A percentile compares a stretch with the other conserved stretches of the same genome.
Conservation (phyloP, 2,888 invertebrate genomes). For the Ellobium chinense region DNA sequence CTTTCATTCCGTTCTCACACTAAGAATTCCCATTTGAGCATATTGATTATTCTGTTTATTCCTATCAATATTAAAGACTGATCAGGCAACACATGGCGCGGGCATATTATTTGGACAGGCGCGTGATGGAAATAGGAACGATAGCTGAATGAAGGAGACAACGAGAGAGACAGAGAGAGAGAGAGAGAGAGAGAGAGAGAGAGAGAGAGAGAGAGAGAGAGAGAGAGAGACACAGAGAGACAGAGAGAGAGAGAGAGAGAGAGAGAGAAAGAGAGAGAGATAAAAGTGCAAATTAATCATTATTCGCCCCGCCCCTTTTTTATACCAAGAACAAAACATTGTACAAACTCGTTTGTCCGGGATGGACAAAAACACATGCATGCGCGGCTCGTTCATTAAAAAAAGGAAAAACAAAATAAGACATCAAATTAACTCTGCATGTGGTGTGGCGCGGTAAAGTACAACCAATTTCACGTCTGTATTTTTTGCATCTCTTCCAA, state of each 20-base stretch:
- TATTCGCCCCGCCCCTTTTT: too few species aligned
- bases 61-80: not conserved
- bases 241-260: conserved; percentile 1
- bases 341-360: too few species aligned
- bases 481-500: too few species aligned
- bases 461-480: too few species aligned
- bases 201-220: not conserved
- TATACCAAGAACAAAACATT: too few species aligned
- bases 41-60: not conserved
- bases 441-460: too few species aligned
- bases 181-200: not conserved
- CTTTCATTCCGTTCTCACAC: not conserved
- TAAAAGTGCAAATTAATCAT: too few species aligned
- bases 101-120: not conserved
- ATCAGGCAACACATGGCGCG: not conserved
- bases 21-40: not conserved
- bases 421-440: too few species aligned
- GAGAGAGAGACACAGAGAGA: conserved; percentile 1
- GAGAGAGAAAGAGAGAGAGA: conserved; percentile 2
- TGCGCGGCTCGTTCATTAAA: too few species aligned
- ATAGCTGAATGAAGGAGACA: not conserved
- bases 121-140: not conserved
- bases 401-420: too few species aligned
- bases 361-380: too few species aligned
- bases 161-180: not conserved